Base-by-base conservation (phyloP, 2,113 vertebrate species). In the Sprattus sprattus region DNA sequence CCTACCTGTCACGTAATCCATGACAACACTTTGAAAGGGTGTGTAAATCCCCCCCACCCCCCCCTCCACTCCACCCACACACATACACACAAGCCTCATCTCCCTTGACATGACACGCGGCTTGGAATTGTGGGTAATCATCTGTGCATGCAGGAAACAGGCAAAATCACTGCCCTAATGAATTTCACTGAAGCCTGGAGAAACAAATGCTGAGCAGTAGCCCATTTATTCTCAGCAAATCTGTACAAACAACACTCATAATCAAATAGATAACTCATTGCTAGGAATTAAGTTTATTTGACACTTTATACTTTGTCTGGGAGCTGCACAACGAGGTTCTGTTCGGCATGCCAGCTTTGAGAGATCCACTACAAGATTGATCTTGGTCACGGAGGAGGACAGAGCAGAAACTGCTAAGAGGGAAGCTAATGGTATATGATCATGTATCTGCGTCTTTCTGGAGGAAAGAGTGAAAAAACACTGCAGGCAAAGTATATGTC, bases 71-170 rank as follows among this genome's bases (percentile, higher is more conserved):
- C 60, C 20, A 1, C 60, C 6, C 60, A 9, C 11, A 39, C 28
- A 75, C 67, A 75, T 4, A 39, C 71, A 16, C 71, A 39, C 71
- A 78, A 20, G 6, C 4, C 71, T 44, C 71, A 39, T 78, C 28
- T 39, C 28, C 25, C 71, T 32, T 78, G 71, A 39, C 71, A 78
- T 71, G 71, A 39, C 32, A 78, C 71, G 0, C 71, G 13, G 71
- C 71, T 78, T 78, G 71, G 71, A 78, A 78, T 78, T 78, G 32
- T 78, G 71, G n/a, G 71, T 78, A 78, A 78, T 78, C 1, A 15
- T 78, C 64, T 32, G 71, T 78, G 71, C 13, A 15, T 13, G 71
- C 28, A 71, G 71, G 71, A 78, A 75, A 28, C 67, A 39, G 71
- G 71, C 71, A 16, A 39, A 78, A 39, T 71, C 64, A 71, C n/a